These are phyloP conservation scores for Myotis planiceps DNA, from an alignment of 2,797 vertebrate species.

Conservation along the genomic window DNA sequence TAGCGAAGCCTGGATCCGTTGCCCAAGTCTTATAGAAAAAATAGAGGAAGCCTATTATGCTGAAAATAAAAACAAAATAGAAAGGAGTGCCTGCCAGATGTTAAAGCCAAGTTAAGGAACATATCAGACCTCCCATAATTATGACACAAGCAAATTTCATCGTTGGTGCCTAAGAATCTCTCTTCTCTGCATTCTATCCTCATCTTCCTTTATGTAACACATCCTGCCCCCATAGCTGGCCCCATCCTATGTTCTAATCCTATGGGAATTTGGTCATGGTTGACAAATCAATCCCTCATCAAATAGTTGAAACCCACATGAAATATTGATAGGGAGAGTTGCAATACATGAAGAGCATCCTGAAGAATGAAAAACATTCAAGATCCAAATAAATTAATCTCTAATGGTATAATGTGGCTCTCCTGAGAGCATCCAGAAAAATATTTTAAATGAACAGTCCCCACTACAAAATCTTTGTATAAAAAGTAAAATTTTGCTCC, in stretches of 20 bases:
- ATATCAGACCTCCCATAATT: background rate
- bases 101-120: conserved; percentile 87
- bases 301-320: background rate
- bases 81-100: conserved; percentile 85
- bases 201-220: background rate
- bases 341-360: background rate
- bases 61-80: conserved; percentile 90
- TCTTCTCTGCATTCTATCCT: background rate
- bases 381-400: conserved; percentile 14
- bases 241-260: background rate
- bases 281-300: background rate
- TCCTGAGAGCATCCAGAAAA: background rate
- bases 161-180: background rate
- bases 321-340: background rate
- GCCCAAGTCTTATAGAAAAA: conserved; percentile 94
- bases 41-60: conserved; percentile 90
- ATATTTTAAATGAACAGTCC: conserved; percentile 5
- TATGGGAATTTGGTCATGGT: background rate
- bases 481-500: conserved; percentile 25
- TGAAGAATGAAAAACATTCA: conserved; percentile 4
- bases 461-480: conserved; percentile 1
- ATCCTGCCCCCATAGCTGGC: background rate
- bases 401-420: background rate
- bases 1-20: conserved; percentile 94
- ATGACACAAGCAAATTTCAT: background rate